Evolutionary conservation across 2,888 invertebrate genomes (phyloP).

Genomic region (Salpingus planirostris): DNA sequence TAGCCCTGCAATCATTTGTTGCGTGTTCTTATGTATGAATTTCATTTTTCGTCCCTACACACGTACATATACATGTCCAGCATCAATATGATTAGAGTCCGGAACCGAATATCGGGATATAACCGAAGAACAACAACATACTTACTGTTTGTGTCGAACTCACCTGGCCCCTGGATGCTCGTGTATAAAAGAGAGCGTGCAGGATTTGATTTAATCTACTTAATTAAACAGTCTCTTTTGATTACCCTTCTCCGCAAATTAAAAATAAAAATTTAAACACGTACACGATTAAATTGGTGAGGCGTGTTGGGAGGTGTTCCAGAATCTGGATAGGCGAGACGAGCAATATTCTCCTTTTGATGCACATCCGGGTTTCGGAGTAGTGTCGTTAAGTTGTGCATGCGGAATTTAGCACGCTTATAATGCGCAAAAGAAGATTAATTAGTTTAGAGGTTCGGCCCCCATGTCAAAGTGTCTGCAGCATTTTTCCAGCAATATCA

Average conservation of each 20-base stretch:
- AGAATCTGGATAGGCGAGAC: conserved; percentile 1
- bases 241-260: conserved; percentile 14
- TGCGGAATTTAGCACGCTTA: conserved; percentile 7
- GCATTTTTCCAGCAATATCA: conserved; percentile 3
- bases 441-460: conserved; percentile 1
- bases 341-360: conserved; percentile 8
- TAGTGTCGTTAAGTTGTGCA: conserved; percentile 4
- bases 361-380: conserved; percentile 6
- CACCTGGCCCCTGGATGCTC: too few species aligned
- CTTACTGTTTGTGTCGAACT: too few species aligned
- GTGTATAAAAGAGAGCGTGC: conserved; percentile 8
- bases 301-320: conserved; percentile 8
- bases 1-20: too few species aligned
- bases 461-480: not conserved
- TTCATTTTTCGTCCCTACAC: too few species aligned
- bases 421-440: conserved; percentile 8
- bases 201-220: conserved; percentile 14
- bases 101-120: too few species aligned
- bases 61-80: too few species aligned
- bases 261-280: conserved; percentile 15
- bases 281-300: conserved; percentile 13
- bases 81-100: too few species aligned
- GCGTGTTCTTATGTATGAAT: too few species aligned
- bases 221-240: conserved; percentile 15
- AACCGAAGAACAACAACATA: too few species aligned